Conservation (phyloP, 2,797 vertebrate genomes). For the Trichosurus vulpecula region DNA sequence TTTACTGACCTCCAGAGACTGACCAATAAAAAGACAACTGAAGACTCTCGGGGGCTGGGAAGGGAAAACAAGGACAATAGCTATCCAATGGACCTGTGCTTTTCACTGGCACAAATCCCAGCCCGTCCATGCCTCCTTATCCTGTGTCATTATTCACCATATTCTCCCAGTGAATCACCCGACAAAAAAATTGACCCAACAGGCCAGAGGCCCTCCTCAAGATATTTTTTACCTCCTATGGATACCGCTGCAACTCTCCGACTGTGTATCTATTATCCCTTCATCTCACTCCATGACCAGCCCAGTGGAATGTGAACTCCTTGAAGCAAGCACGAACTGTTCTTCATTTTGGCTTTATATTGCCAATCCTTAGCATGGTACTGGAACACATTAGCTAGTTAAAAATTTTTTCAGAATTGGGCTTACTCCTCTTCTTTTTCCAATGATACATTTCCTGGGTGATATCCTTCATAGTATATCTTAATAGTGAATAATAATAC, state of each 20-base stretch:
- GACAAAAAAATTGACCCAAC: background rate
- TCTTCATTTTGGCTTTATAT: background rate
- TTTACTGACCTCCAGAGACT: conserved; percentile 38
- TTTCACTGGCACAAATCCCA: background rate
- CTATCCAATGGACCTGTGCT: background rate
- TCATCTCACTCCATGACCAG: background rate
- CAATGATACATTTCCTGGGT: background rate
- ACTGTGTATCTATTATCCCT: background rate
- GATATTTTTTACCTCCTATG: background rate
- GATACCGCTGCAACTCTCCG: background rate
- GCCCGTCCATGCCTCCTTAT: background rate
- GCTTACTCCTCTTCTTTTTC: background rate
- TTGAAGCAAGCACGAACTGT: background rate
- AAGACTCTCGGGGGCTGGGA: background rate
- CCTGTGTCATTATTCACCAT: background rate
- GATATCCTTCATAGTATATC: background rate
- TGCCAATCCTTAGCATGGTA: background rate
- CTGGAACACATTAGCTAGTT: background rate
- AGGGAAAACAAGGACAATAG: background rate
- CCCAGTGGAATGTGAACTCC: background rate
- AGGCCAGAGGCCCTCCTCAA: background rate
- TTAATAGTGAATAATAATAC: background rate
- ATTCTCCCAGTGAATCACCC: background rate
- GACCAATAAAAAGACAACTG: conserved; percentile 8
- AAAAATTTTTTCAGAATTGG: background rate